phyloP scores from a whole-genome alignment of 2,888 invertebrate species.

The Cephus nigrinus region DNA sequence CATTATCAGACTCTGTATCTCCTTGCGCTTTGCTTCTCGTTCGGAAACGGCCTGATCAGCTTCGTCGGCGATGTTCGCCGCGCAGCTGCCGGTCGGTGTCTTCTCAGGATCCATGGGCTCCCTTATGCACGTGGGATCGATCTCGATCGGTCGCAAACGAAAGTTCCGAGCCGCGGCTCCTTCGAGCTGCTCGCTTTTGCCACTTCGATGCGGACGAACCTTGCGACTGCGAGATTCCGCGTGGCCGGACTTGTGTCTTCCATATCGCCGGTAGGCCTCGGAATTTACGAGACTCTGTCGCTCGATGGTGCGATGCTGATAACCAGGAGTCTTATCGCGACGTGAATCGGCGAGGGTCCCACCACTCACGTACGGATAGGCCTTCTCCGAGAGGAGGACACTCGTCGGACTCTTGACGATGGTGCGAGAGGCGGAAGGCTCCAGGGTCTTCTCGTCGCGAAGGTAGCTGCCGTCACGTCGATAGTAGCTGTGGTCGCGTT shows the following conservation, averaged over 20 bases:
- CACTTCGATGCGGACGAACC: constrained; percentile 70
- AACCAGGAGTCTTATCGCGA: constrained; percentile 55
- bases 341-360: constrained; percentile 36
- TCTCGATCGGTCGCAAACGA: constrained; percentile 70
- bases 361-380: constrained; percentile 71
- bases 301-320: constrained; percentile 48
- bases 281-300: constrained; percentile 71
- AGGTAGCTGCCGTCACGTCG: constrained; percentile 51
- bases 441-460: constrained; percentile 75
- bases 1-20: constrained; percentile 83
- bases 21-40: constrained; percentile 83
- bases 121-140: constrained; percentile 47
- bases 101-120: constrained; percentile 57
- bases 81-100: constrained; percentile 64
- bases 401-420: constrained; percentile 78
- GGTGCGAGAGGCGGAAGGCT: constrained; percentile 69
- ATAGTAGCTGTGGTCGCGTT: constrained; percentile 41
- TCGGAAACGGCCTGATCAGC: constrained; percentile 75
- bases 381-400: constrained; percentile 78
- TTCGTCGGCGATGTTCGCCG: constrained; percentile 52
- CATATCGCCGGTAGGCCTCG: constrained; percentile 47
- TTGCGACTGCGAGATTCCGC: constrained; percentile 51
- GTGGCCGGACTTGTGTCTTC: constrained; percentile 67
- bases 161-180: constrained; percentile 64
- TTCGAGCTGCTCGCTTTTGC: constrained; percentile 74